Evolutionary conservation across 2,113 vertebrate species (phyloP).

Genomic region (Sciurus niger): DNA sequence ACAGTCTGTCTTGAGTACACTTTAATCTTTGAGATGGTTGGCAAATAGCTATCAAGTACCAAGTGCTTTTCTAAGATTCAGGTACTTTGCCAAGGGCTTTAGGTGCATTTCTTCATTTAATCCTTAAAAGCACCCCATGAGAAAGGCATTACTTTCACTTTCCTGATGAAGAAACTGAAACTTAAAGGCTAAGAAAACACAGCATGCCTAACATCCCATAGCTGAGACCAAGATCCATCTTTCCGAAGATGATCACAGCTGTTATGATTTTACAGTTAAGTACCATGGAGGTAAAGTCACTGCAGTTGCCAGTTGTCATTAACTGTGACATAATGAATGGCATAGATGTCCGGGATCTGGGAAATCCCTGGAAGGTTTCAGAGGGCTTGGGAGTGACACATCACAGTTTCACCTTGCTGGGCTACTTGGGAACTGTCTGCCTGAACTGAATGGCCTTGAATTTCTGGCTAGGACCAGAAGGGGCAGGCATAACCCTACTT

Average conservation of each 20-base stretch:
- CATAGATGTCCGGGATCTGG: background rate
- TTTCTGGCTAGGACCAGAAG: background rate
- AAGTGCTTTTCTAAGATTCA: slow-evolving; percentile 10
- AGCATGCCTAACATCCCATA: background rate
- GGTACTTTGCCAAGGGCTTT: slow-evolving; percentile 20
- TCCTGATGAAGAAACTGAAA: background rate
- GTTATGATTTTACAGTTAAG: background rate
- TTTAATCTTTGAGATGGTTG: slow-evolving; percentile 30
- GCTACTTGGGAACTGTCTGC: background rate
- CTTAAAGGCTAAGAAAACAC: slow-evolving; percentile 15
- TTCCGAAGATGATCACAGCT: background rate
- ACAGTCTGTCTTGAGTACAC: background rate
- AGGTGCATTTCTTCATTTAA: background rate
- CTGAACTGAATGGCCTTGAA: background rate
- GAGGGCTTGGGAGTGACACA: background rate
- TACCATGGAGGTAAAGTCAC: background rate
- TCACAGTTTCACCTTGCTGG: no score
- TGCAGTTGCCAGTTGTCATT: background rate
- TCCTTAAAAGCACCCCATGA: background rate
- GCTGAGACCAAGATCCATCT: background rate
- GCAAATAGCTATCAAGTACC: slow-evolving; percentile 33
- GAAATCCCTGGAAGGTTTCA: background rate
- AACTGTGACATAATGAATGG: background rate
- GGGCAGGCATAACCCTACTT: background rate
- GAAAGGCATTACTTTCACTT: background rate